These are phyloP conservation scores for Hydriomena furcata DNA, from an alignment of 2,888 invertebrate genomes.

Conservation along the genomic window DNA sequence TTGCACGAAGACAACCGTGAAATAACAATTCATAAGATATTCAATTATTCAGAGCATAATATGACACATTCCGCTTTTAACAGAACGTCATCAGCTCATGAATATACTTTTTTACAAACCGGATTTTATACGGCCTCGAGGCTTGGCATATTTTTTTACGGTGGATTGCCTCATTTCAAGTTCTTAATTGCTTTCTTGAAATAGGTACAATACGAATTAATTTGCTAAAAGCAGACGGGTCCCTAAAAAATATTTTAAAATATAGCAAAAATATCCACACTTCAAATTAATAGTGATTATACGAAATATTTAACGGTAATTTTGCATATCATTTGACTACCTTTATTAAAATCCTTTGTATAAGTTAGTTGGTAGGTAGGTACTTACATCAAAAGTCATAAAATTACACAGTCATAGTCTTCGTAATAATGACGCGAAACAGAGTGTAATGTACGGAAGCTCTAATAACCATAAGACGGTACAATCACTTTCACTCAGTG, in stretches of 20 bases:
- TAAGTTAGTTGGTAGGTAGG: no score
- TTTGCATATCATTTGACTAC: no score
- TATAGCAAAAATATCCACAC: no score
- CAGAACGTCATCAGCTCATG: constrained; percentile 33
- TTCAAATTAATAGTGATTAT: no score
- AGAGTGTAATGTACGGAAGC: constrained; percentile 23
- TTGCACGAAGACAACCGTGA: constrained; percentile 33
- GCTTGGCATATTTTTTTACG: background rate
- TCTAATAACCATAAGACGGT: constrained; percentile 30
- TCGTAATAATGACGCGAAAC: constrained; percentile 3
- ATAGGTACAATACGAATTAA: no score
- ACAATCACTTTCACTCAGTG: constrained; percentile 44
- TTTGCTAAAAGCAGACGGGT: no score
- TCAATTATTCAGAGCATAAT: constrained; percentile 13
- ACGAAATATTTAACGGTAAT: no score
- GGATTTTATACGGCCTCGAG: constrained; percentile 26
- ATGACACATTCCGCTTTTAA: constrained; percentile 33
- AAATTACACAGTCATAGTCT: constrained; percentile 2
- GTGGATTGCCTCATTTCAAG: background rate
- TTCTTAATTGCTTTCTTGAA: no score
- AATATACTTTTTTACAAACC: constrained; percentile 29
- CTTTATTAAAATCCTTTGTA: no score
- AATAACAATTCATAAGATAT: constrained; percentile 31
- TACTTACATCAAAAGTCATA: constrained; percentile 13
- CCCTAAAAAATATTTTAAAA: no score